Evolutionary conservation across 2,113 vertebrate genomes (phyloP), one percentile per base, ranked within the genome.

Genomic region (Tauraco erythrolophus): DNA sequence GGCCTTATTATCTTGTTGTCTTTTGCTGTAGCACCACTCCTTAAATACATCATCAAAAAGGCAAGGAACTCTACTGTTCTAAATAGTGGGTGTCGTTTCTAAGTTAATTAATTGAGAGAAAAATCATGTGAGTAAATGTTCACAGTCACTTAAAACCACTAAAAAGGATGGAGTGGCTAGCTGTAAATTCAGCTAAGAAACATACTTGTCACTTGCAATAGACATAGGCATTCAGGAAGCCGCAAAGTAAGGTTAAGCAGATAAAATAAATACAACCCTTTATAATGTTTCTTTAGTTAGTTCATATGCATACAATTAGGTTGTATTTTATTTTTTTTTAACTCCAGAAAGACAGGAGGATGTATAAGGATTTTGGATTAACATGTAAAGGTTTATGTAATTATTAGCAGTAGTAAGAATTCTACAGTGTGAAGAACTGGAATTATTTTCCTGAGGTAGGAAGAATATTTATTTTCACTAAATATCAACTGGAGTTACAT

Each of bases 171-270:
- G 45, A 91, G 51, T 35, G 33, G 51, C 76, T 89, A 66, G 39
- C 41, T 95, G n/a, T 93, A 95, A 92, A 92, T 95, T 89, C 89
- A 93, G 39, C 60, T 91, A 83, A 81, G 87, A 94, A 96, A 85
- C 1, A 0, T 28, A 62, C 27, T 75, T 95, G 58, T 91, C 70
- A 64, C 33, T 61, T 85, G 68, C 28, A 94, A 45, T 74, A 56
- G 74, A 65, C 25, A 46, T 18, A 48, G 48, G 14, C 33, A 16
- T 30, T 70, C 61, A 88, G 66, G 57, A 95, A 94, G 33, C 14
- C 65, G 69, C 51, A 66, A 91, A 70, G 48, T 28, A 74, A 80
- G 33, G 76, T 88, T 89, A 84, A 61, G 30, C 24, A 72, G 70
- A 51, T 39, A 65, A 77, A 71, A 61, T 81, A 77, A 72, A 68